These are phyloP conservation scores for Trogon melanurus DNA, from an alignment of 2,113 vertebrate species.

Conservation along the genomic window DNA sequence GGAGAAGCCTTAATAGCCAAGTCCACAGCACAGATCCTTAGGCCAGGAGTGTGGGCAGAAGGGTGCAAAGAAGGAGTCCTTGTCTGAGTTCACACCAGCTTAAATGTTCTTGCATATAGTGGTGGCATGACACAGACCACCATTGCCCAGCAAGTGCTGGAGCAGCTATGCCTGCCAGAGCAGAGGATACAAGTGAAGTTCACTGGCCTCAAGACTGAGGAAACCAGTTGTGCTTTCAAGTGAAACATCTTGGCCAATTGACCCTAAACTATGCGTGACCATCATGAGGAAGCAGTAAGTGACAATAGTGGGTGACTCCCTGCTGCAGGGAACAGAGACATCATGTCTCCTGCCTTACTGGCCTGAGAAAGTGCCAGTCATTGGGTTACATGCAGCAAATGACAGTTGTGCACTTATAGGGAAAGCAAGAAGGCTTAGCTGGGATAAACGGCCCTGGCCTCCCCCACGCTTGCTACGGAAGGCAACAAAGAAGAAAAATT, in stretches of 20 bases:
- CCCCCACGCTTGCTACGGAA: background rate
- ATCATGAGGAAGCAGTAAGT: background rate
- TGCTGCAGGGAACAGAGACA: background rate
- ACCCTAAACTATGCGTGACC: background rate
- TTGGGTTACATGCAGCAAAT: background rate
- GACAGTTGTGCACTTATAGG: background rate
- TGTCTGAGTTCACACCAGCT: background rate
- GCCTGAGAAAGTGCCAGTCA: too few species aligned
- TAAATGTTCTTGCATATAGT: background rate
- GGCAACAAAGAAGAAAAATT: background rate
- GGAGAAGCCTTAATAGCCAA: background rate
- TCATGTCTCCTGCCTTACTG: background rate
- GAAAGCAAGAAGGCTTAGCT: background rate
- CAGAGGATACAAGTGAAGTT: background rate
- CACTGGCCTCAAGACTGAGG: background rate
- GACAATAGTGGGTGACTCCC: too few species aligned
- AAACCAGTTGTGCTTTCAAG: background rate
- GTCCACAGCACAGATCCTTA: background rate
- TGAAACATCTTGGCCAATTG: background rate
- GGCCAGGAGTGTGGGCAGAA: background rate
- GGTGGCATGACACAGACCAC: rapidly evolving
- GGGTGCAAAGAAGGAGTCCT: background rate
- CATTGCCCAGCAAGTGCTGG: background rate
- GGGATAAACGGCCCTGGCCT: background rate
- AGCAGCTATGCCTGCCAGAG: background rate